Percentiles rank a stretch among this genome's conserved stretches.
phyloP scores from a whole-genome alignment of 1,140 invertebrate species.

The Drosophila quadrilineata region DNA sequence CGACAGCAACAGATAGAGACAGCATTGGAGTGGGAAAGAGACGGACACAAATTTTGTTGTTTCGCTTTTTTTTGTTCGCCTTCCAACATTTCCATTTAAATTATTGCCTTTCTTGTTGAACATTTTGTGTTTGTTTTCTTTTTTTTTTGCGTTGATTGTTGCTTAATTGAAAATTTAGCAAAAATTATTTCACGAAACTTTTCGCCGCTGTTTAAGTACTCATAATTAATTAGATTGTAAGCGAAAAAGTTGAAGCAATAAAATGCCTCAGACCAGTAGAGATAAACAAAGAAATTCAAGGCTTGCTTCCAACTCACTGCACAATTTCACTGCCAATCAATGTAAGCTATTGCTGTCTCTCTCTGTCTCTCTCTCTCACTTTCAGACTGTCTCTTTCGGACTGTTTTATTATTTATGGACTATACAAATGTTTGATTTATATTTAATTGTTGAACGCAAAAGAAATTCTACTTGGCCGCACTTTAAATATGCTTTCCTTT shows the following conservation, averaged over 20 bases:
- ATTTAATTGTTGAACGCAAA: not conserved
- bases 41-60: not conserved
- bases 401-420: too few relatives aligned
- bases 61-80: slow-evolving; percentile 14
- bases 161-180: slow-evolving; percentile 70
- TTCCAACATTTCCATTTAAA: slow-evolving; percentile 48
- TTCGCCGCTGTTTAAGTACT: not conserved
- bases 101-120: too few relatives aligned
- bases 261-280: too few relatives aligned
- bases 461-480: not conserved
- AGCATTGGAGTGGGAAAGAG: too few relatives aligned
- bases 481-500: not conserved
- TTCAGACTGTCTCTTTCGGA: too few relatives aligned
- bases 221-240: slow-evolving; percentile 11
- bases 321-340: too few relatives aligned
- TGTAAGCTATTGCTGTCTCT: not conserved
- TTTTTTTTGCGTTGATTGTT: slow-evolving; percentile 43
- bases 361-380: not conserved
- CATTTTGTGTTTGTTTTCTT: too few relatives aligned
- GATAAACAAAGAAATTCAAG: too few relatives aligned
- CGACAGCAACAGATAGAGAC: not conserved
- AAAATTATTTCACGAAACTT: slow-evolving; percentile 19
- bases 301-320: not conserved
- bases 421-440: slow-evolving; percentile 32
- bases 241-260: too few relatives aligned